Conservation (phyloP, 2,113 vertebrate genomes). For the Platycercus adscitus region DNA sequence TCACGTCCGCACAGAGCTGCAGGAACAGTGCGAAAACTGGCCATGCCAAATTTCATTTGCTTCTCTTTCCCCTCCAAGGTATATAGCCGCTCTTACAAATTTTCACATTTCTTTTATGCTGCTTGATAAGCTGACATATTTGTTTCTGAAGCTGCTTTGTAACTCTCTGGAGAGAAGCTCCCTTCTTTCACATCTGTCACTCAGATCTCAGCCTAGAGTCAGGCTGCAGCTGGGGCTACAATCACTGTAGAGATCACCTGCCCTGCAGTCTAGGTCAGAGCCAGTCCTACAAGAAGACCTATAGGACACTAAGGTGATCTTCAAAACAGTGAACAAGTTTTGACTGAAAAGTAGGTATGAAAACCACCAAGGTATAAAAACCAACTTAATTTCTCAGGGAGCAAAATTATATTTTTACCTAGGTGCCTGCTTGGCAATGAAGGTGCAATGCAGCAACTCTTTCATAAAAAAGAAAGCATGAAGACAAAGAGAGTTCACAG, state of each 20-base stretch:
- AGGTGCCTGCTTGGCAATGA: neutral
- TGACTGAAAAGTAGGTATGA: neutral
- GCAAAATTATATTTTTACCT: neutral
- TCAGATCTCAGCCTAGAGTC: neutral
- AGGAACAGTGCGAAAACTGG: neutral
- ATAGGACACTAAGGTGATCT: neutral
- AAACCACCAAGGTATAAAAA: neutral
- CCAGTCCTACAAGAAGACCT: neutral
- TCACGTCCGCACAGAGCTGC: too few species aligned
- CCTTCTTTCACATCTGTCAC: neutral
- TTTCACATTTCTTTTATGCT: neutral
- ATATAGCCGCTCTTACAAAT: neutral
- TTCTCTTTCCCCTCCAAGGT: neutral
- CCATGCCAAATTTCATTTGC: neutral
- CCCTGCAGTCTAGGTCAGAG: neutral
- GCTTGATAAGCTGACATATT: accelerated
- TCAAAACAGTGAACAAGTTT: neutral
- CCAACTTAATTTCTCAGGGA: neutral
- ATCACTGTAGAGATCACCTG: neutral
- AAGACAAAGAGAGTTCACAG: neutral
- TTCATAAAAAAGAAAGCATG: neutral
- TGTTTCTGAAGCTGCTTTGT: neutral
- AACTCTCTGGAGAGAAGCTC: neutral
- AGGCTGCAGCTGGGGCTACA: neutral
- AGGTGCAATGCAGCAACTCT: neutral